Evolutionary conservation across 2,113 vertebrate species (phyloP).

Genomic region (Gavialis gangeticus): DNA sequence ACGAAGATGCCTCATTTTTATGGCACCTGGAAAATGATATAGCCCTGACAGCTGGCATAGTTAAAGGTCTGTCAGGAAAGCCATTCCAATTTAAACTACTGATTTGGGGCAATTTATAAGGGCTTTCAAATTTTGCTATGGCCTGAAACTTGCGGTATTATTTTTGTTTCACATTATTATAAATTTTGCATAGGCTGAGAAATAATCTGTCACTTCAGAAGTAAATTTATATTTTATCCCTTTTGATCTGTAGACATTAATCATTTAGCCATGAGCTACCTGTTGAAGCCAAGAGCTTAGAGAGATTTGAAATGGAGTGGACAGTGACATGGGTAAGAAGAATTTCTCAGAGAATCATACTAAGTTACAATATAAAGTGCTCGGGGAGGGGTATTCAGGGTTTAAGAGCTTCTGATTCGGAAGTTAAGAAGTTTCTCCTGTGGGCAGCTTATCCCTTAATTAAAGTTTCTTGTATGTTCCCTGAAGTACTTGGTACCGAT

Average conservation of each 20-base stretch:
- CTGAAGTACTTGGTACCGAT: neutral
- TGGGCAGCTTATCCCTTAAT: neutral
- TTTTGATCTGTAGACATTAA: neutral
- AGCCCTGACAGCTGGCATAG: neutral
- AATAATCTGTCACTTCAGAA: neutral
- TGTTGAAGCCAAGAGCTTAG: neutral
- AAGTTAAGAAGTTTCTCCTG: neutral
- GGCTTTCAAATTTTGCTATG: neutral
- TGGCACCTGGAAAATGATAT: neutral
- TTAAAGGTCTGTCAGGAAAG: neutral
- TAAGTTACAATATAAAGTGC: neutral
- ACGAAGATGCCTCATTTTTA: neutral
- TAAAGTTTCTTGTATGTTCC: neutral
- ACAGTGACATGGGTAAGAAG: neutral
- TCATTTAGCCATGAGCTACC: neutral
- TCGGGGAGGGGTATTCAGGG: neutral
- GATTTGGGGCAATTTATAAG: neutral
- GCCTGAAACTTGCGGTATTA: neutral
- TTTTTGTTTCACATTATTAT: neutral
- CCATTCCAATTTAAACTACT: neutral
- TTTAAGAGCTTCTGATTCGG: neutral
- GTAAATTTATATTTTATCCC: neutral
- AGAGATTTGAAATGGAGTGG: neutral
- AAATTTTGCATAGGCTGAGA: neutral
- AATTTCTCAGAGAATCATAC: neutral